phyloP scores from a whole-genome alignment of 2,113 vertebrate genomes.

The Danio rerio region DNA sequence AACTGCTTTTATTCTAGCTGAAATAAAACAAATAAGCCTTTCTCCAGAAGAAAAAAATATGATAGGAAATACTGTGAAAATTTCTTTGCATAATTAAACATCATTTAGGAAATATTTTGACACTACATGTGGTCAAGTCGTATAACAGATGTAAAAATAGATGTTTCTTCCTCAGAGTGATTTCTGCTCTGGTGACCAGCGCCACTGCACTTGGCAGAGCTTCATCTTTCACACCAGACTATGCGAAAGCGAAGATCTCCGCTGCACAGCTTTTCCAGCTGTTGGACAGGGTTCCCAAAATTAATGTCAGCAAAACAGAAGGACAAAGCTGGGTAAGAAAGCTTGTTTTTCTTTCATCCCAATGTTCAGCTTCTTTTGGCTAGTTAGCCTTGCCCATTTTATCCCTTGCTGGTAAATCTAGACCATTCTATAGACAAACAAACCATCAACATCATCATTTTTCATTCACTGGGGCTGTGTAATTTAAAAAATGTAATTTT shows the following conservation, averaged over 20 bases:
- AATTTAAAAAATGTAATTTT: too few relatives aligned
- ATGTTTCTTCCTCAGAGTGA: constrained; percentile 68
- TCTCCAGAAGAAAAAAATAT: too few relatives aligned
- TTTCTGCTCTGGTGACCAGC: constrained; percentile 74
- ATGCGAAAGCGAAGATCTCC: constrained; percentile 79
- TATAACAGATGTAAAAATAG: not conserved
- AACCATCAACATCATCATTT: too few relatives aligned
- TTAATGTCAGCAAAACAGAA: constrained; percentile 60
- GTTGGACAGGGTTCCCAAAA: constrained; percentile 76
- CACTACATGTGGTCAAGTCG: not conserved
- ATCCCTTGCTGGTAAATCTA: not conserved
- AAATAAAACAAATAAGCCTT: too few relatives aligned
- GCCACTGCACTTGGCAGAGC: constrained; percentile 75
- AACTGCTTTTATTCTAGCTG: too few relatives aligned
- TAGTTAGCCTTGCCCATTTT: not conserved
- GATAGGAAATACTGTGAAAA: too few relatives aligned
- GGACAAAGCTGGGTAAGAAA: constrained; percentile 75
- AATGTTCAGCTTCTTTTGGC: not conserved
- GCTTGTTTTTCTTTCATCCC: not conserved
- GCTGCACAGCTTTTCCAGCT: constrained; percentile 77
- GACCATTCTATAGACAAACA: not conserved
- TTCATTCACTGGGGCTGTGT: too few relatives aligned
- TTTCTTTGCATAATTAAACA: too few relatives aligned
- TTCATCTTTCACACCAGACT: constrained; percentile 79
- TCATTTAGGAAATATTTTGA: too few relatives aligned